phyloP scores from a whole-genome alignment of 2,113 vertebrate genomes.

The Alexandromys fortis region DNA sequence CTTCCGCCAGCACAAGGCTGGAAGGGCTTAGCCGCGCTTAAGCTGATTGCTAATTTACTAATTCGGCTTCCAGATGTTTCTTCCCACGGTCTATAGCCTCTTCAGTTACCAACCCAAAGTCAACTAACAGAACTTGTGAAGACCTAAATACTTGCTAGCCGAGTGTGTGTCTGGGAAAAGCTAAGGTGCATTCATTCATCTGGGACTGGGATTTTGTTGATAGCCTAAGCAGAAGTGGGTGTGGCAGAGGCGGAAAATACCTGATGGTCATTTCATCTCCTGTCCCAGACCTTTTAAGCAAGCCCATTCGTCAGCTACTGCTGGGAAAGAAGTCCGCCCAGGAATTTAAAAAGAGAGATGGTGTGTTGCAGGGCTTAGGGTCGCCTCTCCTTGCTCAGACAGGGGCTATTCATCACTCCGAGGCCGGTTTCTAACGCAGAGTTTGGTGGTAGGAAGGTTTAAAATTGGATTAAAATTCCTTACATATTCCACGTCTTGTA shows the following conservation, averaged over 20 bases:
- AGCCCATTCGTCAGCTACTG: background rate
- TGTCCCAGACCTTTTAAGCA: background rate
- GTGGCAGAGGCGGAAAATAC: background rate
- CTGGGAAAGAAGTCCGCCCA: background rate
- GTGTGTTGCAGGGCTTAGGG: background rate
- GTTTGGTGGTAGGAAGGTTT: background rate
- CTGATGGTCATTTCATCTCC: conserved; percentile 15
- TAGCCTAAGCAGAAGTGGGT: background rate
- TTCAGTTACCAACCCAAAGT: conserved; percentile 57
- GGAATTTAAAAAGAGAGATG: background rate
- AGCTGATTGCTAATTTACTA: conserved; percentile 47
- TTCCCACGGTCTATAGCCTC: background rate
- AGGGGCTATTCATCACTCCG: conserved; percentile 40
- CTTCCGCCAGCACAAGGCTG: background rate
- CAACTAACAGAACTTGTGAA: conserved; percentile 49
- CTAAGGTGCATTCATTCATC: background rate
- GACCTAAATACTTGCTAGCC: background rate
- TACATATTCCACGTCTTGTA: conserved; percentile 51
- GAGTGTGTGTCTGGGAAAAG: background rate
- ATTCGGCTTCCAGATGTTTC: conserved; percentile 37
- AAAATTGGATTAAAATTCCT: conserved; percentile 77
- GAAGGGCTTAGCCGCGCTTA: conserved; percentile 18
- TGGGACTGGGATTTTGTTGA: background rate
- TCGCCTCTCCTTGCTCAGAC: background rate
- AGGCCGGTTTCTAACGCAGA: conserved; percentile 49